Evolutionary conservation across 64 coral and sea anemone species (phyloP).

Genomic region (Montipora cactus): DNA sequence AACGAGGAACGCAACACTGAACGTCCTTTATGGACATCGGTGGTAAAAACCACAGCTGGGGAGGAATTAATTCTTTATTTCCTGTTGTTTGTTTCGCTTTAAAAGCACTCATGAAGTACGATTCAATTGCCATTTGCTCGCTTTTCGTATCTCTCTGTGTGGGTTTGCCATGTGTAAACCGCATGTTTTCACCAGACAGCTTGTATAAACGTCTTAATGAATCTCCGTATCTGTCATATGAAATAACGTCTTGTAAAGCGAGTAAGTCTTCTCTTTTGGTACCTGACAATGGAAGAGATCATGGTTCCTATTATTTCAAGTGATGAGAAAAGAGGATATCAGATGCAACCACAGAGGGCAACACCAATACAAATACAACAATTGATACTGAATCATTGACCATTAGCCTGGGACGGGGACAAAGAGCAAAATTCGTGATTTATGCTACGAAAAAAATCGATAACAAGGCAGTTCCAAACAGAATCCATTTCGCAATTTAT

Average conservation of each 20-base stretch:
- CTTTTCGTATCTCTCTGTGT: neutral
- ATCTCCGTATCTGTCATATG: neutral
- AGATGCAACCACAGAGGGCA: neutral
- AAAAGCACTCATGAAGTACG: neutral
- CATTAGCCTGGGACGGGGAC: neutral
- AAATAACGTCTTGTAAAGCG: neutral
- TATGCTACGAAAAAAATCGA: neutral
- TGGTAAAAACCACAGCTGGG: slow-evolving; percentile 28
- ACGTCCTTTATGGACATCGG: neutral
- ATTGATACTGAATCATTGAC: neutral
- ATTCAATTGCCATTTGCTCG: neutral
- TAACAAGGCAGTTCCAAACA: neutral
- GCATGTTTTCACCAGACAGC: neutral
- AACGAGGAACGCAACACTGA: neutral
- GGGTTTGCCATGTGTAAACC: neutral
- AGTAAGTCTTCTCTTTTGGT: neutral
- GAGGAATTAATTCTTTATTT: neutral
- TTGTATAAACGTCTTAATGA: slow-evolving; percentile 19
- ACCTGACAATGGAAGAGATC: neutral
- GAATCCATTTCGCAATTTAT: neutral
- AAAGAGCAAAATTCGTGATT: neutral
- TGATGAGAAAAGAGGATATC: neutral
- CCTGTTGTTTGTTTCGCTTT: neutral
- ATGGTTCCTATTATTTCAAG: neutral
- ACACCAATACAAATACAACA: neutral